A percentile compares a stretch with the other conserved stretches of the same genome.
Evolutionary conservation across 2,797 vertebrate species (phyloP).

Genomic region (Linurgus olivaceus): DNA sequence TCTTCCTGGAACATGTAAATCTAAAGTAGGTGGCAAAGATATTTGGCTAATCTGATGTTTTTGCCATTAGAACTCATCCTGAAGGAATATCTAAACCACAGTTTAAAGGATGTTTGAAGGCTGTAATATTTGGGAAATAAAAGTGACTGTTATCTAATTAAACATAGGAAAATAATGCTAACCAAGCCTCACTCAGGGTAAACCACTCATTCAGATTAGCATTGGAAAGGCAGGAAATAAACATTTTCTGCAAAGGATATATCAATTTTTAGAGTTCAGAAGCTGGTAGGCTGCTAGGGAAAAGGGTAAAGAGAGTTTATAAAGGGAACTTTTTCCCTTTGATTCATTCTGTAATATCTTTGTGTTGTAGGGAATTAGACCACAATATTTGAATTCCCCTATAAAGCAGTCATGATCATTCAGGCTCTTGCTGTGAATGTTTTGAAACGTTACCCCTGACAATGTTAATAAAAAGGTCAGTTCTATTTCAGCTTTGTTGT

Average conservation of each 20-base stretch:
- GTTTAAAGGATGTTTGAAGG: not conserved
- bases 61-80: not conserved
- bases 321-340: not conserved
- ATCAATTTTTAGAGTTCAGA: not conserved
- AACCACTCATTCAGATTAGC: not conserved
- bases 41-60: not conserved
- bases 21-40: not conserved
- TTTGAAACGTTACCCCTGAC: not conserved
- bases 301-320: not conserved
- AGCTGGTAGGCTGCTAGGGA: not conserved
- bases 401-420: not conserved
- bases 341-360: not conserved
- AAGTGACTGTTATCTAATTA: not conserved
- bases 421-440: not conserved
- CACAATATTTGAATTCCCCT: not conserved
- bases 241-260: not conserved
- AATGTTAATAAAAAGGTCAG: not conserved
- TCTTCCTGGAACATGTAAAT: rapidly evolving
- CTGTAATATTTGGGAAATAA: not conserved
- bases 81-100: not conserved
- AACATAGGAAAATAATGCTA: not conserved
- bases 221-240: not conserved
- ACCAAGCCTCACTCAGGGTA: not conserved
- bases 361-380: not conserved
- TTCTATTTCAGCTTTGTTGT: not conserved